Conservation (phyloP, 1,140 invertebrate genomes). For the Pygmarrhopalites habei region DNA sequence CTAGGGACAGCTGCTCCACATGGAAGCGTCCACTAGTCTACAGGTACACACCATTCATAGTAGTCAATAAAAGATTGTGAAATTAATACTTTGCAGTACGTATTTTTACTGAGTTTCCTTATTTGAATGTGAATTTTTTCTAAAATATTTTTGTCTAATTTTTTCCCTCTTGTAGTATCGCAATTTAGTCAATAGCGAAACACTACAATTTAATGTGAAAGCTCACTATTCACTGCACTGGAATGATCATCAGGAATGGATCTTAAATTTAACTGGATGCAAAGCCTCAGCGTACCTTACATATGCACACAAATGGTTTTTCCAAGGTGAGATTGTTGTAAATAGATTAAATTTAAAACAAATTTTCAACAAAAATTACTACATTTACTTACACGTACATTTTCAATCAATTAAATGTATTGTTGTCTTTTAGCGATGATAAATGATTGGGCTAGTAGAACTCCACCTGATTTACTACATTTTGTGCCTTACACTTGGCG, state of each 20-base stretch:
- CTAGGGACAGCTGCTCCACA: slow-evolving; percentile 84
- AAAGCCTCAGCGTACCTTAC: slow-evolving; percentile 87
- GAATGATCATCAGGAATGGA: slow-evolving; percentile 94
- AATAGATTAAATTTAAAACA: too few relatives aligned
- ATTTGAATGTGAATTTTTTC: too few relatives aligned
- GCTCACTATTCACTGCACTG: slow-evolving; percentile 83
- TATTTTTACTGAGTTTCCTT: too few relatives aligned
- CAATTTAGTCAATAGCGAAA: slow-evolving; percentile 86
- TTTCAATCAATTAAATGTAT: too few relatives aligned
- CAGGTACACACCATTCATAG: too few relatives aligned
- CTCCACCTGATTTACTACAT: slow-evolving; percentile 78
- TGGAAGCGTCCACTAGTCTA: slow-evolving; percentile 89
- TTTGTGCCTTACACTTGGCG: slow-evolving; percentile 98
- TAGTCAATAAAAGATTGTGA: too few relatives aligned
- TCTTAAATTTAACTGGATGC: slow-evolving; percentile 78
- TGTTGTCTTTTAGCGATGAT: slow-evolving; percentile 62
- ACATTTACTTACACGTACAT: too few relatives aligned
- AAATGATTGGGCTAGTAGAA: slow-evolving; percentile 91
- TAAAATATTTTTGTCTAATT: too few relatives aligned
- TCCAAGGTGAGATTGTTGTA: slow-evolving; percentile 69
- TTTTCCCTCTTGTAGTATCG: slow-evolving; percentile 59
- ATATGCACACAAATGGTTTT: slow-evolving; percentile 91
- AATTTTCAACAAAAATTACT: too few relatives aligned
- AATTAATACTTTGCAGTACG: too few relatives aligned
- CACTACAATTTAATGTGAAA: slow-evolving; percentile 80